A percentile compares a stretch with the other conserved stretches of the same genome.
Evolutionary conservation across 1,140 invertebrate species (phyloP).

Genomic region (Caenorhabditis briggsae): DNA sequence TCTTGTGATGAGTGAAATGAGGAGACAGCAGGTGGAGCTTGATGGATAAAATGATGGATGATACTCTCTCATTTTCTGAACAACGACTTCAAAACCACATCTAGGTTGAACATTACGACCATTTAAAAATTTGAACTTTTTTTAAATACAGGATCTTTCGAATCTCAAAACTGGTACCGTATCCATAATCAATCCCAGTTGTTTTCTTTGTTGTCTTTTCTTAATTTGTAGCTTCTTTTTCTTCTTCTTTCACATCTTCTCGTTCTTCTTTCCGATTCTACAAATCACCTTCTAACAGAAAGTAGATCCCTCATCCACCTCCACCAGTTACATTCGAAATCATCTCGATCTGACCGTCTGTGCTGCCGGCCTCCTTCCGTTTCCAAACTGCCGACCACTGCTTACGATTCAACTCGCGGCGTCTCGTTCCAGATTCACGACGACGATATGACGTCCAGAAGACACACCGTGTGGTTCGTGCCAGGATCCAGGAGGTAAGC

Average conservation of each 20-base stretch:
- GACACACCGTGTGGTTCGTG: conserved; percentile 48
- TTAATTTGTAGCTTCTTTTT: neutral
- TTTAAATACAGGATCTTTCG: no score
- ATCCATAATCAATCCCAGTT: no score
- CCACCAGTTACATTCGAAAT: neutral
- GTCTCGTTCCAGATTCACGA: conserved; percentile 53
- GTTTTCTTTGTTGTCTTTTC: neutral
- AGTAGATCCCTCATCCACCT: conserved; percentile 8
- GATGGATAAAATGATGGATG: conserved; percentile 10
- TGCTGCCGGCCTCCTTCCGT: conserved; percentile 21
- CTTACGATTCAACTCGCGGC: conserved; percentile 30
- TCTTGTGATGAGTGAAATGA: neutral
- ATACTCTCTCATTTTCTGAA: neutral
- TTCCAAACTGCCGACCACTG: conserved; percentile 51
- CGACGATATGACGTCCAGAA: conserved; percentile 51
- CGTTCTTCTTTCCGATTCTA: neutral
- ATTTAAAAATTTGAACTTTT: no score
- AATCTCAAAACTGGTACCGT: no score
- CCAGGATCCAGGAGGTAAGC: conserved; percentile 47
- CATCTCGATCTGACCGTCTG: neutral
- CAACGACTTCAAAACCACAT: no score
- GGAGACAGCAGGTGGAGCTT: conserved; percentile 33
- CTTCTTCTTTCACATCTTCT: neutral
- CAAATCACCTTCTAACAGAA: neutral
- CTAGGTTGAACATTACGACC: no score